Base-by-base conservation (phyloP, 2,113 vertebrate genomes). In the Synchiropus splendidus region DNA sequence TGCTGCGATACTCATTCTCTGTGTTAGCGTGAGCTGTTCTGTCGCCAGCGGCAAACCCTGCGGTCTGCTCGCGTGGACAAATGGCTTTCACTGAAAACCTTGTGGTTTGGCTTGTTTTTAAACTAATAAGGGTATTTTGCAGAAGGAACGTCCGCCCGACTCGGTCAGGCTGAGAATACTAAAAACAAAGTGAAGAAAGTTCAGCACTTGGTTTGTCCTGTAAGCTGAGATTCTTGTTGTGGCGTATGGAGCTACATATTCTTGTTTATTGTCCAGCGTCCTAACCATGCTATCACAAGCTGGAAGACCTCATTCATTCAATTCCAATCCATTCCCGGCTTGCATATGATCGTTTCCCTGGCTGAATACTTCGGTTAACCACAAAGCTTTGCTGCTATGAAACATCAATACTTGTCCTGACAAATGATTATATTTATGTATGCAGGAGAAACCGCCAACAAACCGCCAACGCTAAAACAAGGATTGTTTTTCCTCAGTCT, bases 11-110 rank as follows among this genome's bases (percentile, higher is more conserved):
- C 58, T 66, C 18, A 69, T 72, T 67, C 67, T 45, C 32, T 5
- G 61, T 18, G 46, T 10, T 39, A 8, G 11, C 47, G 51, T 12
- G 36, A 45, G 45, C 4, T 35, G 13, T 48, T 49, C 36, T 12
- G 48, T 69, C 37, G 71, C 63, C 53, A 64, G 51, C 12, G 32
- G 58, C 58, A 39, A 42, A 61, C 55, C 58, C 62, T 70, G 72
- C 33, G 75, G 71, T 66, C 59, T 58, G 42, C 66, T 72, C 66
- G 64, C 43, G 54, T 77, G 72, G 76, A 74, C 53, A 61, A 63
- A 27, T 51, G 44, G 1, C 40, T 55, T 47, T 60, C 62, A 39
- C 55, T 77, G 74, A 32, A 72, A 77, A 79, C 74, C 44, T 61
- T 61, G 60, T 9, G 67, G 71, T 36, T 43, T 27, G 40, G 16